These are phyloP conservation scores for Prunella strophiata DNA, from an alignment of 2,797 vertebrate species.

Conservation along the genomic window DNA sequence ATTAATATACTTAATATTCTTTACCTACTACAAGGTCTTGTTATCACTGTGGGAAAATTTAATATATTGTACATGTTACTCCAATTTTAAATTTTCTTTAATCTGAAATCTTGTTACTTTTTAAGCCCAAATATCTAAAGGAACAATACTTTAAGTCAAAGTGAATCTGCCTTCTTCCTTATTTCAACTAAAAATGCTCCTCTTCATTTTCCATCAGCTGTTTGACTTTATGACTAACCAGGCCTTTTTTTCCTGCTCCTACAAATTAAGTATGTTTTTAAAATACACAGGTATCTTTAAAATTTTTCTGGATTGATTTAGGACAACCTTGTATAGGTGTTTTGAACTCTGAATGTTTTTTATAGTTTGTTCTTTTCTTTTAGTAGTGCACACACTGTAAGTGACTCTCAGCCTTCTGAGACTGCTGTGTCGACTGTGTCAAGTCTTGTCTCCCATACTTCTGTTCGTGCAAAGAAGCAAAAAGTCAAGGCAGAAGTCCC, in stretches of 20 bases:
- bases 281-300: background rate
- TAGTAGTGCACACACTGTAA: background rate
- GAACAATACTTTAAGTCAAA: background rate
- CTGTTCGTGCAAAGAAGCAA: background rate
- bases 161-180: background rate
- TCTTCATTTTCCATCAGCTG: background rate
- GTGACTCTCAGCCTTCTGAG: conserved; percentile 15
- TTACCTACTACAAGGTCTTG: background rate
- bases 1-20: background rate
- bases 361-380: background rate
- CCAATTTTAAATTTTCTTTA: too few relatives aligned
- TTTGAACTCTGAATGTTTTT: background rate
- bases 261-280: background rate
- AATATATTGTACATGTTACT: too few relatives aligned
- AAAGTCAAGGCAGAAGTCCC: background rate
- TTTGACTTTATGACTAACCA: background rate
- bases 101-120: background rate
- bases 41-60: background rate
- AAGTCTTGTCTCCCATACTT: conserved; percentile 9
- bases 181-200: background rate
- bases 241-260: background rate
- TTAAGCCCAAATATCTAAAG: background rate
- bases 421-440: conserved; percentile 4
- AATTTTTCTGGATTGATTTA: background rate
- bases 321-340: background rate